Evolutionary conservation across 2,113 vertebrate species (phyloP).

Genomic region (Sander vitreus): DNA sequence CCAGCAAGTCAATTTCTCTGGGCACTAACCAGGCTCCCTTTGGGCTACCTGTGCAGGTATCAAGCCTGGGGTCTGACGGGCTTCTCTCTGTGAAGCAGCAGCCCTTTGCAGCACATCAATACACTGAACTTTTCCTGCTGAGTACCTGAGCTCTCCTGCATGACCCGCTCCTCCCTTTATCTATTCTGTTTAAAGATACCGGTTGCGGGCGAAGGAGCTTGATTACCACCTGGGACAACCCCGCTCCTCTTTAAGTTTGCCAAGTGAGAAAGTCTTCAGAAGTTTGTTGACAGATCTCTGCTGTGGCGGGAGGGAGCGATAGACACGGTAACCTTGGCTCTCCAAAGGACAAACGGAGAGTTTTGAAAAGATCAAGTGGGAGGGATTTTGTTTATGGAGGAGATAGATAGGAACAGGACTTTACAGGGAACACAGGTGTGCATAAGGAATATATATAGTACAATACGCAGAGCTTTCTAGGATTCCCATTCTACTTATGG

Average conservation of each 20-base stretch:
- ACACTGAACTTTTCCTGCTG: constrained; percentile 75
- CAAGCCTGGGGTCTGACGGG: constrained; percentile 58
- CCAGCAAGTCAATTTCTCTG: constrained; percentile 57
- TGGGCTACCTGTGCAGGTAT: constrained; percentile 74
- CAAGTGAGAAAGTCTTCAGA: constrained; percentile 76
- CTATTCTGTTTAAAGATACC: constrained; percentile 78
- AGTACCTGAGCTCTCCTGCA: constrained; percentile 72
- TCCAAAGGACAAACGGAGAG: constrained; percentile 74
- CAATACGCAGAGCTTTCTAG: neutral
- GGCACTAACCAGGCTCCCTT: constrained; percentile 55
- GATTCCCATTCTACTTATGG: neutral
- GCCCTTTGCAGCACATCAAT: constrained; percentile 77
- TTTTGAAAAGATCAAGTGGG: constrained; percentile 73
- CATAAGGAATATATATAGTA: neutral
- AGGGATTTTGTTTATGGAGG: constrained; percentile 64
- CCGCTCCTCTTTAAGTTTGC: constrained; percentile 74
- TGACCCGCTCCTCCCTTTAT: constrained; percentile 78
- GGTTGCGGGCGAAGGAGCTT: constrained; percentile 65
- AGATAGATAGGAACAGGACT: constrained; percentile 38
- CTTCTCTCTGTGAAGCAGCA: constrained; percentile 69
- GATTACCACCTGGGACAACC: constrained; percentile 78
- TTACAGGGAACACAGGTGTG: constrained; percentile 8
- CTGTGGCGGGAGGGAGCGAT: constrained; percentile 66
- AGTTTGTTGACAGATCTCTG: constrained; percentile 80
- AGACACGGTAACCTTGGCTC: constrained; percentile 78